These are phyloP conservation scores for Lycopodina hypogea DNA, from an alignment of 37 sponge, comb jelly and placozoan genomes.

Conservation along the genomic window DNA sequence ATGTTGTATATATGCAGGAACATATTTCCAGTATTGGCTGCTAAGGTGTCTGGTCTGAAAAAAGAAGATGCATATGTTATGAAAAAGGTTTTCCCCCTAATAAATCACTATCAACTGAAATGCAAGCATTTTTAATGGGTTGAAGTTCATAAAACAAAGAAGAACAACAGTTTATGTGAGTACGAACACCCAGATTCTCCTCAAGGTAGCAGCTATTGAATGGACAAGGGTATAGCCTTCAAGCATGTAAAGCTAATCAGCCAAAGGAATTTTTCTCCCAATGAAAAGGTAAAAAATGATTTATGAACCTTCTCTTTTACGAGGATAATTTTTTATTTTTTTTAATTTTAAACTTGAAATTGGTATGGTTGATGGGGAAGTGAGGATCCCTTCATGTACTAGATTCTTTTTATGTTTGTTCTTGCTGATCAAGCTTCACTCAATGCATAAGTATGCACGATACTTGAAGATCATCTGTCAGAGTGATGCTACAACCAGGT, in stretches of 20 bases:
- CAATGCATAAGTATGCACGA: constrained; percentile 79
- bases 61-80: constrained; percentile 62
- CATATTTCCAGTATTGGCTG: constrained; percentile 76
- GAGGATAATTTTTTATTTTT: too few species aligned
- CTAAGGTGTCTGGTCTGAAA: constrained; percentile 59
- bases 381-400: too few species aligned
- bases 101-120: constrained; percentile 76
- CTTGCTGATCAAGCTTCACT: constrained; percentile 71
- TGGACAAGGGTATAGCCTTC: constrained; percentile 58
- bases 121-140: constrained; percentile 77
- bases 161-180: constrained; percentile 33
- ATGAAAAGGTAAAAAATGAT: too few species aligned
- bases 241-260: constrained; percentile 79
- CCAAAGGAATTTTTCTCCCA: constrained; percentile 35
- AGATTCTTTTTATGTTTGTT: background rate
- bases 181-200: constrained; percentile 77
- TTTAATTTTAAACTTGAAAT: too few species aligned
- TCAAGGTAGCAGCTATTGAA: constrained; percentile 62
- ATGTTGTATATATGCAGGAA: constrained; percentile 49
- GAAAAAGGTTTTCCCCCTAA: constrained; percentile 43
- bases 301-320: too few species aligned
- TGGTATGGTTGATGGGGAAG: too few species aligned
- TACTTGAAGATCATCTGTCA: constrained; percentile 35
- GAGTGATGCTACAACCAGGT: constrained; percentile 2
- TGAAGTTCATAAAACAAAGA: constrained; percentile 68